Base-by-base conservation (phyloP, 2,888 invertebrate species). In the Drosophila mayaguana region DNA sequence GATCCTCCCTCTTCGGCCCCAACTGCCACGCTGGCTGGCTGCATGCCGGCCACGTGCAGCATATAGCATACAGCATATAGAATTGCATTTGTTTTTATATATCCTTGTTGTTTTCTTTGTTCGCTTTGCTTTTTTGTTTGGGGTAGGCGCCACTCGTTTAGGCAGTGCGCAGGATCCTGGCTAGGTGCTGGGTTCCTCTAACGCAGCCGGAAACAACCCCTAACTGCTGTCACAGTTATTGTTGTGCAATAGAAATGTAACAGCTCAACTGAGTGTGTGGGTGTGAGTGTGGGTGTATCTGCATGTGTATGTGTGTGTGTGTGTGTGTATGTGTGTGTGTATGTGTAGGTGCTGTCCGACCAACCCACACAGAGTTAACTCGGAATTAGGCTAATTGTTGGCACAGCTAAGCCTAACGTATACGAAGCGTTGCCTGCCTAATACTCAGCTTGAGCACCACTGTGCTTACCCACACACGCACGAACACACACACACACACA, bases 141-240 rank as follows among this genome's bases (percentile, higher is more conserved):
- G 90, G 90, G 90, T 88, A 90, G 90, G 88, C 87, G 80, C 82
- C 56, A 43, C 36, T 53, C 61, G 55, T 78, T 82, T 88, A 82
- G 84, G 84, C 68, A 88, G 75, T 88, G 90, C 91, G 91, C 91
- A 90, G 86, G 91, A 50, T 87, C 88, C 63, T 45, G 50, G 60
- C 53, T 32, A 32, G 38, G 51, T 53, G 53, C 63, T 51, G 36
- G 72, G 43, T 43, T 66, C 71, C 78, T 81, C 84, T 89, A 89
- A 84, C 75, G 66, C 78, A 64, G 63, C 67, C 66, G 73, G 83
- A 87, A 72, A 72, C 89, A 88, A 88, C 90, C 90, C 90, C 83
- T 90, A 81, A 78, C 82, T 80, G 72, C 65, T 72, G 68, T 71
- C 60, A 67, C 63, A 61, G 9, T 53, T 62, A 50, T 61, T 73